Conservation (phyloP, 2,888 invertebrate species). For the Pristionchus mayeri region DNA sequence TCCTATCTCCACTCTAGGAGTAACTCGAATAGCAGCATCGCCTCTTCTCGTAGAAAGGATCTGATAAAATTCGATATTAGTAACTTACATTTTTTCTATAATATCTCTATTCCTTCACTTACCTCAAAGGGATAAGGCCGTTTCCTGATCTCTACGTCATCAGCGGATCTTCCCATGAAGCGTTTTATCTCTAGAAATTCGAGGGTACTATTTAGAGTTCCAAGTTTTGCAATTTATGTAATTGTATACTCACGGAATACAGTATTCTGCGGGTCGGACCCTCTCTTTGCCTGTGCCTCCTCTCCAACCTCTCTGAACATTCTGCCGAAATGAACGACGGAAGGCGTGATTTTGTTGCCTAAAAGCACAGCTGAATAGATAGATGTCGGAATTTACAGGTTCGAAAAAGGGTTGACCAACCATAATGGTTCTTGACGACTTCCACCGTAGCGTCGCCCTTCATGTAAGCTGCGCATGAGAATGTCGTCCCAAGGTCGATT, state of each 20-base stretch:
- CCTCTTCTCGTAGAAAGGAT: neutral
- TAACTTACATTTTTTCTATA: too few species aligned
- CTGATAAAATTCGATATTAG: neutral
- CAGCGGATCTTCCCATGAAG: neutral
- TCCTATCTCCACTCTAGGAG: neutral
- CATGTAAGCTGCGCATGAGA: constrained; percentile 13
- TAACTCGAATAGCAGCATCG: neutral
- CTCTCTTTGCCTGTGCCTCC: neutral
- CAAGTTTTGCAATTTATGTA: too few species aligned
- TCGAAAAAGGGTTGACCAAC: neutral
- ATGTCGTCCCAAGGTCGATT: constrained; percentile 31
- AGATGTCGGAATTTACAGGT: too few species aligned
- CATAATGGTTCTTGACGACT: neutral
- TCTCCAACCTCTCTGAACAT: neutral
- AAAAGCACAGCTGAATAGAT: too few species aligned
- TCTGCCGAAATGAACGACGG: neutral
- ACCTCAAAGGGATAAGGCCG: neutral
- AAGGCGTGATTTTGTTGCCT: constrained; percentile 17
- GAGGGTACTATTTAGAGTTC: too few species aligned
- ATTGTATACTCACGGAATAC: constrained; percentile 32
- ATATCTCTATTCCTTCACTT: too few species aligned
- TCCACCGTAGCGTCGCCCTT: neutral
- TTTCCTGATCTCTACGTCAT: neutral
- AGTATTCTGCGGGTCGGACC: neutral
- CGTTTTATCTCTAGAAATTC: neutral